Base-by-base conservation (phyloP, 2,113 vertebrate genomes). In the Chloropsis hardwickii region DNA sequence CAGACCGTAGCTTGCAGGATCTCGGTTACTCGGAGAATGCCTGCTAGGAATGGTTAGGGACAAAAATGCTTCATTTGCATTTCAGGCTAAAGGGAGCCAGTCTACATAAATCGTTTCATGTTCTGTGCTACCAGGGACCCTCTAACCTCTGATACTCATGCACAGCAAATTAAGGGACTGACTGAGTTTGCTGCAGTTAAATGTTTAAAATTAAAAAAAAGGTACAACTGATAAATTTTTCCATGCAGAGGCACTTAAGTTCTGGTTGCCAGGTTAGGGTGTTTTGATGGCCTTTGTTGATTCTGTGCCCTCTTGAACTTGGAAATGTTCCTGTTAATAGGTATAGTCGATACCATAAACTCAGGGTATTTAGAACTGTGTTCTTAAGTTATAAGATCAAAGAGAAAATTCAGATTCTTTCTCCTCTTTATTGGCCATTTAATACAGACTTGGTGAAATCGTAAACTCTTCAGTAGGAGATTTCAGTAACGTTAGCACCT, bases 1-100 rank as follows among this genome's bases (percentile, higher is more conserved):
- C 2, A 14, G 19, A 23, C 17, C 0, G 5, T 39, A 20, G n/a
- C 25, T 77, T 0, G 1, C 2, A 4, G 48, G 51, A 23, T 44
- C n/a, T 69, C 29, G 31, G 64, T 47, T 84, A 3, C 16, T 14
- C 18, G 14, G 37, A 45, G 61, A 66, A 39, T 12, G 13, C 21
- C 35, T 40, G 33, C 57, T 35, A 15, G 42, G 42, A 80, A 11
- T 1, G 25, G 14, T 33, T 20, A 17, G 54, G 45, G 18, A 28
- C 31, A 40, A 24, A 77, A 27, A 3, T 4, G 24, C 19, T 23
- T 56, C 1, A 1, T 16, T 79, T 39, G 10, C 3, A 0, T 58
- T 70, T 58, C 9, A 5, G 28, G 31, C 37, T 53, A 1, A 54
- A 85, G 65, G 61, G 91, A 76, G 23, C 23, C 0, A 3, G 15